Evolutionary conservation across 2,888 invertebrate genomes (phyloP), one percentile per base, ranked within the genome.

Genomic region (Agapostemon virescens): DNA sequence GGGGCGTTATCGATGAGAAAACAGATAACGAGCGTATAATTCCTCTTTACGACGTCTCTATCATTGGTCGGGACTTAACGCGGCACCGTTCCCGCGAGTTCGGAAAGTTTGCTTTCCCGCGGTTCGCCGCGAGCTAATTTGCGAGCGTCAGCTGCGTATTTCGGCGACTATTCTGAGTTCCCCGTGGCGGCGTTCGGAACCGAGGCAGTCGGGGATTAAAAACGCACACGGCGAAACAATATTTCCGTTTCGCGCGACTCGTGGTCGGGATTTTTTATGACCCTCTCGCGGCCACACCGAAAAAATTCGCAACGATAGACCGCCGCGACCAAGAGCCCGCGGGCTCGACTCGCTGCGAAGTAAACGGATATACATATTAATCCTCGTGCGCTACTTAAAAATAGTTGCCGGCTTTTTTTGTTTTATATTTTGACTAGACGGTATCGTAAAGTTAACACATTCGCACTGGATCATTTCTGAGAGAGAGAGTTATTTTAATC

Each of bases 71-170:
- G 40, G 75, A 69, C 73, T 76, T 74, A 69, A 71, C 66, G 69
- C 58, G 23, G 64, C 71, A 69, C 69, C 79, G 81, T 72, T 67
- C 79, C 77, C 85, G 58, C 58, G 72, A 79, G 84, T 79, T 75
- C 40, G 52, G 73, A 80, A 84, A 84, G 84, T 84, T 84, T 73
- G 73, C 81, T 79, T 77, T 74, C 71, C 81, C 49, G 76, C 76
- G 85, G 77, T 64, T 78, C 78, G 81, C 85, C 84, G 84, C 84
- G 55, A 81, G 86, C 78, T 84, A 85, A 86, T 85, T 85, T 85
- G 86, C 86, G 86, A 85, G 81, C 86, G 86, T 86, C 85, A 86
- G 85, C 85, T 85, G 86, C 76, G 86, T 74, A 72, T 84, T 86
- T 77, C 85, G 81, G 81, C 77, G 82, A 84, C 86, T 84, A 81